Evolutionary conservation across 2,113 vertebrate genomes (phyloP).

Genomic region (Microcebus lehilahytsara): DNA sequence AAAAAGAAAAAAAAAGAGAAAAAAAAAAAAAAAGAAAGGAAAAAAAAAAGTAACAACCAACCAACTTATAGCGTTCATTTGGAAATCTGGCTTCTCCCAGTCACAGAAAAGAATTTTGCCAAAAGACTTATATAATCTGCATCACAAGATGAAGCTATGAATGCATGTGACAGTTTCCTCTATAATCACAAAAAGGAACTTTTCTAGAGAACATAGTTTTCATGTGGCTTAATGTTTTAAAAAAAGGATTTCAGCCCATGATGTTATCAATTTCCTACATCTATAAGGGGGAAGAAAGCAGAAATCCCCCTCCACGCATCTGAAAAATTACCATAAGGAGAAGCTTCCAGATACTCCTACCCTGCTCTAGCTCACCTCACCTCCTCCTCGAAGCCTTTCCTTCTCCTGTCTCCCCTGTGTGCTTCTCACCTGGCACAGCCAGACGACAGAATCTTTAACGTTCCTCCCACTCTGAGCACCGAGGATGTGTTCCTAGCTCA

Average conservation of each 20-base stretch:
- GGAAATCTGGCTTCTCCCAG: neutral
- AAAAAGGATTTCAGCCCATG: neutral
- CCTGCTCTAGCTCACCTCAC: neutral
- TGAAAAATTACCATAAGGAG: neutral
- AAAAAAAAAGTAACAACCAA: neutral
- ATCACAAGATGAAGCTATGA: neutral
- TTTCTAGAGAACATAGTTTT: neutral
- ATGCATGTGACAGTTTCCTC: neutral
- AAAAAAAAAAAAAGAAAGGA: neutral
- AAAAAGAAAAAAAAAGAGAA: too few species aligned
- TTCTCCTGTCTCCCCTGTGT: neutral
- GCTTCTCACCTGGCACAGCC: neutral
- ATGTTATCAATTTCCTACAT: neutral
- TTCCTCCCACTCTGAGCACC: neutral
- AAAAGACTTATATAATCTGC: neutral
- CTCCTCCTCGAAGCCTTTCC: neutral
- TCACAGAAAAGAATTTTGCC: neutral
- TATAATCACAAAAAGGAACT: neutral
- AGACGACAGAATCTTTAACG: neutral
- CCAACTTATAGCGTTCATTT: neutral
- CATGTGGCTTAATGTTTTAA: neutral
- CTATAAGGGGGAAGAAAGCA: neutral
- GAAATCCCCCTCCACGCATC: neutral
- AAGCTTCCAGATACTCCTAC: neutral
- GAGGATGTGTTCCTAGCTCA: neutral